Conservation (phyloP, 2,113 vertebrate genomes). For the Gallinago undulata region DNA sequence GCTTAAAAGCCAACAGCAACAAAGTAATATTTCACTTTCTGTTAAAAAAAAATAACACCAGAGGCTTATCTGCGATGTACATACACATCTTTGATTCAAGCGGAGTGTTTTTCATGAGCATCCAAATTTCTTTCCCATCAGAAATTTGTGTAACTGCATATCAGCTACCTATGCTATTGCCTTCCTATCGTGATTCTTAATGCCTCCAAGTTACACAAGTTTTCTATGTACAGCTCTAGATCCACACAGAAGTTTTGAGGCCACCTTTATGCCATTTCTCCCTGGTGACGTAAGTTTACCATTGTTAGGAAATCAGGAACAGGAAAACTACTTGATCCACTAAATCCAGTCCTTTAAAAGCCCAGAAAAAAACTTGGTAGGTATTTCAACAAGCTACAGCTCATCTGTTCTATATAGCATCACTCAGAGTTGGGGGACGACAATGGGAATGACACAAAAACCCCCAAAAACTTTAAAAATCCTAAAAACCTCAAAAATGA, state of each 20-base stretch:
- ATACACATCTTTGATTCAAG: not conserved
- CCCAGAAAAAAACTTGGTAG: not conserved
- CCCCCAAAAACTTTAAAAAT: not conserved
- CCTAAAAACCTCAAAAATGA: not conserved
- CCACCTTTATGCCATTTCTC: not conserved
- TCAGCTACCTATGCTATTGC: not conserved
- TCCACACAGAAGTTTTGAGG: not conserved
- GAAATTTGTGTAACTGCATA: not conserved
- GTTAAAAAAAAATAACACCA: not conserved
- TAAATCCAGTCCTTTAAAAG: not conserved
- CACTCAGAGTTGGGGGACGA: rapidly evolving
- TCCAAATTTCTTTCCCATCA: not conserved
- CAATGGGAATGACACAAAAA: not conserved
- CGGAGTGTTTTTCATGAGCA: not conserved
- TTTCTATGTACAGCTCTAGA: not conserved
- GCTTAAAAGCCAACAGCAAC: slow-evolving; percentile 15
- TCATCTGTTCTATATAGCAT: not conserved
- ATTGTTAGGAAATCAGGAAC: not conserved
- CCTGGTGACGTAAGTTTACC: not conserved
- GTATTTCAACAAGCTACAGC: not conserved
- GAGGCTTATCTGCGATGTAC: not conserved
- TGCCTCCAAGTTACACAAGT: not conserved
- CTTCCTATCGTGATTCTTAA: not conserved
- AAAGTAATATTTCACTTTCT: slow-evolving; percentile 15
- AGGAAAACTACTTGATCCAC: not conserved